Conservation (phyloP, 2,113 vertebrate species). For the Malurus elegans region DNA sequence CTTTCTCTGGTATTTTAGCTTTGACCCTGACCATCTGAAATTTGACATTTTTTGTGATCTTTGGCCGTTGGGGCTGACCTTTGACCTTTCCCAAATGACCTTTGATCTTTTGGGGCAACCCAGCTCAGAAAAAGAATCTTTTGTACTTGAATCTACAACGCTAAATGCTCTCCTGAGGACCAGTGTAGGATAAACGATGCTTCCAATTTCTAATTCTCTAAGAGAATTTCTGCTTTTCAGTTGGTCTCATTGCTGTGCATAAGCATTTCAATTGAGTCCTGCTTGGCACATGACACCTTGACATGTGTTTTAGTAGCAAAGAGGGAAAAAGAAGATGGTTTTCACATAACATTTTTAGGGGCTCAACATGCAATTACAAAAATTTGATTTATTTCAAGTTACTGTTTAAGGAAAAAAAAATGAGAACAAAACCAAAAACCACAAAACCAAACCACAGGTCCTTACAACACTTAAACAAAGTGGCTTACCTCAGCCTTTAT, state of each 20-base stretch:
- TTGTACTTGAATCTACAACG: too few relatives aligned
- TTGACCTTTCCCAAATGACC: too few relatives aligned
- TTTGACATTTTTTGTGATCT: too few relatives aligned
- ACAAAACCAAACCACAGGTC: not conserved
- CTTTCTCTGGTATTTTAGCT: too few relatives aligned
- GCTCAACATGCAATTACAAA: not conserved
- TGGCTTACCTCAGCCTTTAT: constrained; percentile 42
- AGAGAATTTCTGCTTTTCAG: too few relatives aligned
- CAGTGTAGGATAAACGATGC: too few relatives aligned
- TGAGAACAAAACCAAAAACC: rapidly evolving
- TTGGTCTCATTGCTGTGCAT: not conserved
- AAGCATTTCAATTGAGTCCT: not conserved
- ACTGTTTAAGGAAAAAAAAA: not conserved
- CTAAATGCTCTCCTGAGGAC: too few relatives aligned
- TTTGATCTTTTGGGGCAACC: too few relatives aligned
- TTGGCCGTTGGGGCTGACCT: too few relatives aligned
- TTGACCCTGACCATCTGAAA: too few relatives aligned
- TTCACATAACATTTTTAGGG: not conserved
- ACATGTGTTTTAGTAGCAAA: not conserved
- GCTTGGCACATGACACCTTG: not conserved
- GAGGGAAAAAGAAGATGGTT: not conserved
- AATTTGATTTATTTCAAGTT: not conserved
- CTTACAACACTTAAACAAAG: not conserved
- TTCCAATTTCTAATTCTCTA: too few relatives aligned
- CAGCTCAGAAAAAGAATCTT: too few relatives aligned